These are phyloP conservation scores for Phenganax subtilis DNA, from an alignment of 92 coral and sea anemone species.

Conservation along the genomic window DNA sequence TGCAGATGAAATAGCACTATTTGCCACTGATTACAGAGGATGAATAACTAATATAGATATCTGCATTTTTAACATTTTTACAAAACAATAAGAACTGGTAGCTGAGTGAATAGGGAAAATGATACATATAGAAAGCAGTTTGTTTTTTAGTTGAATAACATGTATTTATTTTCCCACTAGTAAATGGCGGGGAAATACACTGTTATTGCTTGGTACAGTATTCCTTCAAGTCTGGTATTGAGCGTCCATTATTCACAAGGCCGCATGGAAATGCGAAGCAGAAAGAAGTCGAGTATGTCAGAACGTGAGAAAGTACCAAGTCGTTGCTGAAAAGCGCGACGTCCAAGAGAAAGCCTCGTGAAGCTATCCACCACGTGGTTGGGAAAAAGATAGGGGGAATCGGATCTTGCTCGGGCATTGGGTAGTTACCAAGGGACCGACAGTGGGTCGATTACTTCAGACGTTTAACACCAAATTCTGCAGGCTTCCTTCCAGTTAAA, in stretches of 20 bases:
- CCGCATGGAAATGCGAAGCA: conserved; percentile 47
- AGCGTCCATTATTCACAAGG: conserved; percentile 40
- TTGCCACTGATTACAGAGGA: too few species aligned
- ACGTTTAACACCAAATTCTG: background rate
- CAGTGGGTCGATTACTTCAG: conserved; percentile 45
- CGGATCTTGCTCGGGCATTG: conserved; percentile 50
- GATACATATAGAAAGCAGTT: too few species aligned
- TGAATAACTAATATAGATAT: too few species aligned
- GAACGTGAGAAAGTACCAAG: conserved; percentile 56
- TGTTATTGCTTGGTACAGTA: conserved; percentile 57
- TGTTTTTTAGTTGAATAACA: too few species aligned
- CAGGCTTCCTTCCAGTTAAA: background rate
- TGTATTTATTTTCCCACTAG: too few species aligned
- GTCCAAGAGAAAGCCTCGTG: conserved; percentile 42
- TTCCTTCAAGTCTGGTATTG: conserved; percentile 50
- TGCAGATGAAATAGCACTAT: too few species aligned
- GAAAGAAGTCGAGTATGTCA: conserved; percentile 12
- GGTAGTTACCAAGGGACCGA: conserved; percentile 56
- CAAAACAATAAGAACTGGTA: too few species aligned
- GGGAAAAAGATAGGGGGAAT: conserved; percentile 35
- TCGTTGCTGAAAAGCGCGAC: conserved; percentile 26
- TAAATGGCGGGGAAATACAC: too few species aligned
- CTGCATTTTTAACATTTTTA: too few species aligned
- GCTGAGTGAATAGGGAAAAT: too few species aligned
- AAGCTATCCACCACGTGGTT: conserved; percentile 47